phyloP scores from a whole-genome alignment of 1,140 invertebrate genomes.

The Heterodera carotae region DNA sequence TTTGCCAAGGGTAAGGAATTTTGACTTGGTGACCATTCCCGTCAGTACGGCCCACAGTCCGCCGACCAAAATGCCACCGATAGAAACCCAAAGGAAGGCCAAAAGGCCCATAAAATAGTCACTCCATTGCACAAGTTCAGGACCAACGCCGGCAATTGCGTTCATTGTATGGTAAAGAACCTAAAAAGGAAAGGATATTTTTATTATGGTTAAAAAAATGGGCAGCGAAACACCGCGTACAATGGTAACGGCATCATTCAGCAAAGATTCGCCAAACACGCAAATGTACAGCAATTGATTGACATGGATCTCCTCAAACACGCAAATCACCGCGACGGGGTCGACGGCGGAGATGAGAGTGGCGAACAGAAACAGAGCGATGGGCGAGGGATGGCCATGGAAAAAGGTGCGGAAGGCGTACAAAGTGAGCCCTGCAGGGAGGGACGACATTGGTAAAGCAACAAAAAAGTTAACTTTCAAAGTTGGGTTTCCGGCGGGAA shows the following conservation, averaged over 20 bases:
- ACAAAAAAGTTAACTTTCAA: no score
- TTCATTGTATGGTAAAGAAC: constrained; percentile 48
- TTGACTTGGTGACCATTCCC: constrained; percentile 45
- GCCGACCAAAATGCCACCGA: constrained; percentile 90
- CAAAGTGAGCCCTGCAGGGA: constrained; percentile 34
- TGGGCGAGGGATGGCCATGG: constrained; percentile 29
- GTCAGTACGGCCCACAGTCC: constrained; percentile 91
- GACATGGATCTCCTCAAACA: constrained; percentile 48
- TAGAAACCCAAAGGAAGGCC: constrained; percentile 88
- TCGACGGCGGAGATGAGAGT: constrained; percentile 97
- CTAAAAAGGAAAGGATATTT: constrained; percentile 21
- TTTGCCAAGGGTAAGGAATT: background rate
- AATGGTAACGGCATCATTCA: constrained; percentile 49
- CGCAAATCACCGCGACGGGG: constrained; percentile 71
- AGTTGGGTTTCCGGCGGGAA: no score
- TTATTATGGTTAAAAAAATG: background rate
- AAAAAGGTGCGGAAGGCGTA: constrained; percentile 39
- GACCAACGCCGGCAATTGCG: constrained; percentile 42
- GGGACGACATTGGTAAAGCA: no score
- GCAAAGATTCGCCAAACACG: constrained; percentile 83
- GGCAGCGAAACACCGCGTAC: constrained; percentile 22
- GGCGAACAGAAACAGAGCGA: constrained; percentile 81
- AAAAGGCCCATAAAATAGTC: constrained; percentile 60
- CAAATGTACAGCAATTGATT: constrained; percentile 94
- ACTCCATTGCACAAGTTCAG: constrained; percentile 23